Base-by-base conservation (phyloP, 30 jellyfish, hydroid and myxozoan species). In the Hydractinia echinata region DNA sequence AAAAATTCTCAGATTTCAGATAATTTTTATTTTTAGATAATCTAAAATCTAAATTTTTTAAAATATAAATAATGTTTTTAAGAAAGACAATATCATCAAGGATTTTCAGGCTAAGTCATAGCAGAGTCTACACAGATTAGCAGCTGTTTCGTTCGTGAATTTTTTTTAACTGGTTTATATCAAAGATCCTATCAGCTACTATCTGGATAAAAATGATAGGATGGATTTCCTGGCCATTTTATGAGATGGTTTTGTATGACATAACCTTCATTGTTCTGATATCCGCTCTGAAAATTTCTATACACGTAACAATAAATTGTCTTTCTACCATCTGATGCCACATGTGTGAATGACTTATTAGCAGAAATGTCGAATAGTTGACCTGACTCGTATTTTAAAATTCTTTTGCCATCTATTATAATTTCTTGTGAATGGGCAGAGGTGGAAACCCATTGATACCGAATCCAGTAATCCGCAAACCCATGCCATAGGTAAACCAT, bases 401-500 rank as follows among this genome's bases (percentile, higher is more conserved):
- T 4, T 64, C 2, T 64, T 7, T 51, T 44, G 19, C 74, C 74
- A 2, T 64, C 18, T 64, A 64, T 64, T n/a, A 51, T 7, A n/a
- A n/a, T 64, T 64, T 64, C 6, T 64, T 7, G 74, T 13, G 74
- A 4, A 51, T 64, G 3, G 7, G 51, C 18, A n/a, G 19, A 44
- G 18, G 74, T 64, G 19, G 74, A n/a, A 7, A 64, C 74, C 74
- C 74, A 64, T 44, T 64, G 39, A 7, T n/a, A 13, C 74, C 39
- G 51, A 13, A 64, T 44, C 74, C 74, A 64, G 74, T 64, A 64
- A 51, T 64, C 74, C 19, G 19, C 19, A 51, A 6, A 64, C 19
- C 74, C 74, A 13, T 64, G 39, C 74, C 74, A 64, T 64, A n/a
- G 74, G 2, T 64, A 64, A 13, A 64, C 16, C 74, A 64, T 64